Evolutionary conservation across 2,113 vertebrate species (phyloP), one percentile per base, ranked within the genome.

Genomic region (Apistogramma diplotaenia): DNA sequence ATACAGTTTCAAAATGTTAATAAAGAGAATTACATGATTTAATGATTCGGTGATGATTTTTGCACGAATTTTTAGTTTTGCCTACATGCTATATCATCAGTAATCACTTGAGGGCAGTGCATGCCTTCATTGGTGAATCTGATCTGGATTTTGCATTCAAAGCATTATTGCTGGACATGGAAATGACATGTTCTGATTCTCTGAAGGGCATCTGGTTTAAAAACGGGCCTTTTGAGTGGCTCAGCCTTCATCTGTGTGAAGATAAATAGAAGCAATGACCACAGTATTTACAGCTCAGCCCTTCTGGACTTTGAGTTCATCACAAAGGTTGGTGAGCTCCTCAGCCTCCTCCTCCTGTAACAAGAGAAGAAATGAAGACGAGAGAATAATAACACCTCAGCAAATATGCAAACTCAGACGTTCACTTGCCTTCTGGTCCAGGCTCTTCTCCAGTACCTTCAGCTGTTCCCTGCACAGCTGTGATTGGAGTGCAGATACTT

Each of bases 381-480:
- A 25, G 8, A 46, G 6, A 46, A 6, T 19, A 8, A 21, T 16
- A 72, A 29, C 3, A 21, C 3, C 4, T 13, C 16, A 75, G 6
- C 8, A 81, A 21, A 76, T 21, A 33, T 57, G 6, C n/a, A 12
- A 33, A 27, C 46, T 4, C 49, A 29, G 0, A 18, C 6, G 18
- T 18, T 1, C 2, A 15, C 21, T 89, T 60, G 97, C 98, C 95
- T 98, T 99, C 89, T 98, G 97, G 25, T 97, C 97, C 21, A 99
- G 91, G 27, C 86, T 95, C 65, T 94, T 97, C 90, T 99, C 97
- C 83, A 99, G 83, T 31, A 92, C 89, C 71, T 95, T 97, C 92
- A 97, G 95, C 77, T 99, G 97, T 3, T 98, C 97, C 60, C 96
- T 96, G 25, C 96, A 95, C 76, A 98, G 89, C 86, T 93, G 95